Evolutionary conservation across 2,113 vertebrate species (phyloP).

Genomic region (Ceratotherium simum): DNA sequence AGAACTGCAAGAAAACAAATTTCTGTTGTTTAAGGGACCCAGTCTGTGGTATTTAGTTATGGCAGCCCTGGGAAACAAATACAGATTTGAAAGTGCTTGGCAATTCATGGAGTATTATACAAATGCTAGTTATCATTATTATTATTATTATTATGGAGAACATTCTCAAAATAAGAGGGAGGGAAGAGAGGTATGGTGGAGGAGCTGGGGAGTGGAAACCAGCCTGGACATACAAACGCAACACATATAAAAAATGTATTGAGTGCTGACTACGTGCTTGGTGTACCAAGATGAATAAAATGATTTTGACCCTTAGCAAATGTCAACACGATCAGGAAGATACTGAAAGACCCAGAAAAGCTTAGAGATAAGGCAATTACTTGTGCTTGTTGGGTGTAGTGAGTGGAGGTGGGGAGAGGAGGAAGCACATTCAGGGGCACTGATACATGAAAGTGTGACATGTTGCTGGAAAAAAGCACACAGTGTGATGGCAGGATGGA

Average conservation of each 20-base stretch:
- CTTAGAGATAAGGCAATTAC: background rate
- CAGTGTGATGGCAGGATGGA: background rate
- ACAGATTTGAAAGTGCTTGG: background rate
- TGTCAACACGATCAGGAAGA: background rate
- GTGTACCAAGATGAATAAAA: background rate
- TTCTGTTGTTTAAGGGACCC: background rate
- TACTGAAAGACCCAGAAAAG: background rate
- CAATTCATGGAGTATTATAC: background rate
- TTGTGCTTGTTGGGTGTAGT: background rate
- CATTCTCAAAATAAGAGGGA: background rate
- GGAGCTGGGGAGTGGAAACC: background rate
- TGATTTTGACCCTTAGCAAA: background rate
- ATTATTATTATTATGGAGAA: background rate
- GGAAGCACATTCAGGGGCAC: background rate
- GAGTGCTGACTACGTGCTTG: background rate
- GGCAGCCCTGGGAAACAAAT: background rate
- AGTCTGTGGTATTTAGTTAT: background rate
- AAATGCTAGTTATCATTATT: background rate
- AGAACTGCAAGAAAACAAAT: background rate
- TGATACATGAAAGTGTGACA: rapidly evolving
- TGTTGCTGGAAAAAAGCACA: rapidly evolving
- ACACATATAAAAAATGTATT: background rate
- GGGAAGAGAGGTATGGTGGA: background rate
- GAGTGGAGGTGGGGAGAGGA: background rate
- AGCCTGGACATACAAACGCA: background rate